phyloP scores from a whole-genome alignment of 2,113 vertebrate species.

The Hyperoodon ampullatus region DNA sequence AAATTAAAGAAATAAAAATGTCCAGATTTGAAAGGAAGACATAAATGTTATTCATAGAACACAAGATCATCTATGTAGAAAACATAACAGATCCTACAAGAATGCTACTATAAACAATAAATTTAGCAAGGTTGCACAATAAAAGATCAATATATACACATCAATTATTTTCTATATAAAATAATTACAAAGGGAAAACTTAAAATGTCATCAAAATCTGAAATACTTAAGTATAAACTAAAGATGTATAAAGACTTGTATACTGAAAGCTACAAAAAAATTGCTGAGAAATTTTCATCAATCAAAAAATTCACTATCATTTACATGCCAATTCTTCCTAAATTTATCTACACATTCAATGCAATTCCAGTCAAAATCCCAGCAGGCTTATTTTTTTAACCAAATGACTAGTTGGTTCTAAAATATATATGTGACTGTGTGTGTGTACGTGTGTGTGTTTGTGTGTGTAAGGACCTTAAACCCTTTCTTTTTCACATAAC shows the following conservation, averaged over 20 bases:
- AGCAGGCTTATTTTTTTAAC: not conserved
- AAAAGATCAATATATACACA: not conserved
- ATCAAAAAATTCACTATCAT: not conserved
- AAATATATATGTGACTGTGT: not conserved
- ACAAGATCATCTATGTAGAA: not conserved
- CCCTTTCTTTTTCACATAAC: not conserved
- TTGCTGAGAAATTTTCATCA: not conserved
- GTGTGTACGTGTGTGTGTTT: too few species aligned
- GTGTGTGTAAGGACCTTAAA: not conserved
- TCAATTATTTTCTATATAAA: not conserved
- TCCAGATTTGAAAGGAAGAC: not conserved
- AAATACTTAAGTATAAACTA: not conserved
- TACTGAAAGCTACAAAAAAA: not conserved
- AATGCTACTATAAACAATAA: not conserved
- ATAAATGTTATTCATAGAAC: not conserved
- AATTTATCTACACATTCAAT: not conserved
- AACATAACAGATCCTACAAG: not conserved
- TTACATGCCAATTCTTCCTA: not conserved
- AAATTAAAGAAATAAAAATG: not conserved
- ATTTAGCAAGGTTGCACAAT: not conserved
- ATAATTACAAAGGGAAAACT: not conserved
- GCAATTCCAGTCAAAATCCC: not conserved
- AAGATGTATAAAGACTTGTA: not conserved
- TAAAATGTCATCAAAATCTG: not conserved
- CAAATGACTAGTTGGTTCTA: not conserved